Percentiles rank a stretch among this genome's conserved stretches.
Conservation (phyloP, 2,888 invertebrate genomes). For the Philhelius pedissequus region DNA sequence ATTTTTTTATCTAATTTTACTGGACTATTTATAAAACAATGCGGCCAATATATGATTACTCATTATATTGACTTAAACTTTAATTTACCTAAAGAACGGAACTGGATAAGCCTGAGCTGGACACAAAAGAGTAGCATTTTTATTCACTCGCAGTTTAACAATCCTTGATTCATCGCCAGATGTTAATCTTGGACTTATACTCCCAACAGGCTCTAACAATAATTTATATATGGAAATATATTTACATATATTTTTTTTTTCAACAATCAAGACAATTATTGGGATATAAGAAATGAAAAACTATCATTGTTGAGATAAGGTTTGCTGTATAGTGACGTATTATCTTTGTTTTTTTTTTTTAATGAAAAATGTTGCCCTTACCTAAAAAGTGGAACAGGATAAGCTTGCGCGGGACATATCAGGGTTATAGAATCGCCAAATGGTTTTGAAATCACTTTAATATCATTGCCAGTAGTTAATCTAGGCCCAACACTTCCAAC, state of each 20-base stretch:
- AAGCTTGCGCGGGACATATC: conserved; percentile 86
- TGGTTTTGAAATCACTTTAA: conserved; percentile 74
- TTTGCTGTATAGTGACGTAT: background rate
- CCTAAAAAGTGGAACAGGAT: conserved; percentile 86
- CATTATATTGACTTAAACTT: too few relatives aligned
- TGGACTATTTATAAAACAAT: too few relatives aligned
- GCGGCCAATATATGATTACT: too few relatives aligned
- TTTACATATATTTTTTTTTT: too few relatives aligned
- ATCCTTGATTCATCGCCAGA: conserved; percentile 75
- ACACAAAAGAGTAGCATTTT: conserved; percentile 82
- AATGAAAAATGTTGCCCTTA: conserved; percentile 79
- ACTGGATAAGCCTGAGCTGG: conserved; percentile 84
- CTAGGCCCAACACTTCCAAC: conserved; percentile 84
- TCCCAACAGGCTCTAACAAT: conserved; percentile 80
- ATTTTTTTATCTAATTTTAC: too few relatives aligned
- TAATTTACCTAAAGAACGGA: conserved; percentile 80
- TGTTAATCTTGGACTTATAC: conserved; percentile 82
- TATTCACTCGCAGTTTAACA: conserved; percentile 71
- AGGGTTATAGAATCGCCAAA: conserved; percentile 80
- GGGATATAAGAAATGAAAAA: background rate
- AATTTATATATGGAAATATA: background rate
- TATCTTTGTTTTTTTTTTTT: background rate
- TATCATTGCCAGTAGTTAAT: conserved; percentile 79
- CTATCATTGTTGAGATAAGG: conserved; percentile 64
- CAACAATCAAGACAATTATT: too few relatives aligned